These are phyloP conservation scores for Stenurella melanura DNA, from an alignment of 2,888 invertebrate genomes.

Conservation along the genomic window DNA sequence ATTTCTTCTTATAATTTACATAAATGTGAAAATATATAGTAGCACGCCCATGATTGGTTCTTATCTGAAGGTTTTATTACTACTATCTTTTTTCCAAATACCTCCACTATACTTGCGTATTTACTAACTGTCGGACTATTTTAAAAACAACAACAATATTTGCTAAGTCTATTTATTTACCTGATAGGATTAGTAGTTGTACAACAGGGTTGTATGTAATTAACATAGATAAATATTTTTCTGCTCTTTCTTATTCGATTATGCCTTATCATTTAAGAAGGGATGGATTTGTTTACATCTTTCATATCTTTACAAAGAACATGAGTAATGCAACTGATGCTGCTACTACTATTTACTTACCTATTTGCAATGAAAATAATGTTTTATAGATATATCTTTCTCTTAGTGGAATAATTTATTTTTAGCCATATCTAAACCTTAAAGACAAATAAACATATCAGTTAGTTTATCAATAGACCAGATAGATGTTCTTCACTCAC, in stretches of 20 bases:
- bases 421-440: background rate
- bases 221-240: slow-evolving; percentile 5
- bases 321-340: background rate
- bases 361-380: background rate
- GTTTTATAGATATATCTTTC: background rate
- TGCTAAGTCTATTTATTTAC: slow-evolving; percentile 4
- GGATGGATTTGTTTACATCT: background rate
- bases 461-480: background rate
- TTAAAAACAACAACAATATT: slow-evolving; percentile 22
- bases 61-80: no score
- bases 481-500: background rate
- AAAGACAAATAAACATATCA: background rate
- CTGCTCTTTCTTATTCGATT: background rate
- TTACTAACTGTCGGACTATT: no score
- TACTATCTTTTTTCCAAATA: no score
- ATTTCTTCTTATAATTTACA: no score
- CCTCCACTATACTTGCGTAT: no score
- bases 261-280: slow-evolving; percentile 1
- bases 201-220: background rate
- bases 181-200: slow-evolving; percentile 2
- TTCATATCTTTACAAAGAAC: slow-evolving; percentile 6
- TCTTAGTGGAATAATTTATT: background rate
- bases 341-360: background rate
- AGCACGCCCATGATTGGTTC: no score
- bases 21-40: no score